Conservation (phyloP, 2,888 invertebrate species). For the Hedychridium roseum region DNA sequence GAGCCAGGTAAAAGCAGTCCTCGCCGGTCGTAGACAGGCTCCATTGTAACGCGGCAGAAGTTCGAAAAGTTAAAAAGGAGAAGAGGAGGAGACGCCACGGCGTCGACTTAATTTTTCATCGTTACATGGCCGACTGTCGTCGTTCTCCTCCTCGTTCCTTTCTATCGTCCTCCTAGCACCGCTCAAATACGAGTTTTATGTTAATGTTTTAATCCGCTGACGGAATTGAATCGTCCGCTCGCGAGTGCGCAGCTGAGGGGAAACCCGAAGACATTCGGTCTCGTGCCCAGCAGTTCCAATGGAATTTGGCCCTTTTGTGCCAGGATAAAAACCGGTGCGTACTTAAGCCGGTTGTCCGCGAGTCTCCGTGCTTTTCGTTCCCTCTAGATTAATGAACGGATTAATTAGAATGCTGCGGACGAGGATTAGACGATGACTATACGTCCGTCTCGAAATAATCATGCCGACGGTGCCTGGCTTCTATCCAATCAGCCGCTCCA, state of each 20-base stretch:
- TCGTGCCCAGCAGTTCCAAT: too few species aligned
- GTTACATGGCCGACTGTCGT: slow-evolving; percentile 27
- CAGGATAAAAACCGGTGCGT: too few species aligned
- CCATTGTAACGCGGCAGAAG: slow-evolving; percentile 32
- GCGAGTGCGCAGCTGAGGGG: slow-evolving; percentile 9
- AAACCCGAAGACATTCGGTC: slow-evolving; percentile 5
- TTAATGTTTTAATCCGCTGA: slow-evolving; percentile 54
- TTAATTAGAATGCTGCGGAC: slow-evolving; percentile 39
- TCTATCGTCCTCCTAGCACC: slow-evolving; percentile 3
- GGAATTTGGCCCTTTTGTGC: slow-evolving; percentile 17
- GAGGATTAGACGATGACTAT: too few species aligned
- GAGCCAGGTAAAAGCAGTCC: slow-evolving; percentile 33
- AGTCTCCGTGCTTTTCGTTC: slow-evolving; percentile 20
- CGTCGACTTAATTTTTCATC: slow-evolving; percentile 55
- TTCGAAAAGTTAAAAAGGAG: slow-evolving; percentile 27
- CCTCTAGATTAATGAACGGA: slow-evolving; percentile 40
- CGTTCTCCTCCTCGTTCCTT: slow-evolving; percentile 6
- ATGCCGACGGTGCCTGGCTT: too few species aligned
- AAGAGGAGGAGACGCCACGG: slow-evolving; percentile 15
- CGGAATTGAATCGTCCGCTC: slow-evolving; percentile 45
- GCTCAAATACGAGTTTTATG: slow-evolving; percentile 48
- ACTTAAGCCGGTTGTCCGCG: slow-evolving; percentile 4
- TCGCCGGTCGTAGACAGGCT: slow-evolving; percentile 19
- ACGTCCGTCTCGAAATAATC: too few species aligned
- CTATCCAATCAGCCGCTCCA: too few species aligned